phyloP scores from a whole-genome alignment of 23 tunicate species.

The Ascidia mentula region DNA sequence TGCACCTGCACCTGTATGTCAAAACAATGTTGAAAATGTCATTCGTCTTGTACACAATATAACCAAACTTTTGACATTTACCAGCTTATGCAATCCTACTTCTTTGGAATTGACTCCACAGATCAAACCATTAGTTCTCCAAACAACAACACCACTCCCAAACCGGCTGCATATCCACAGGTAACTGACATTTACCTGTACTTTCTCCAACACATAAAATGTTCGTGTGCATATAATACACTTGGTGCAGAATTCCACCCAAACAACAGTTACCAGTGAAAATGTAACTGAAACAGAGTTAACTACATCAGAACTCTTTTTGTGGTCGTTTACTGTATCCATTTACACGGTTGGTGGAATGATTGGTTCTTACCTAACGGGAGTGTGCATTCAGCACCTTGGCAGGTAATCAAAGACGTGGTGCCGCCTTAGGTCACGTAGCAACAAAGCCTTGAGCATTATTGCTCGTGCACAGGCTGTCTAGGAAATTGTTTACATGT shows the following conservation, averaged over 20 bases:
- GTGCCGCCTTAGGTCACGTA: too few relatives aligned
- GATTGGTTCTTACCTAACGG: constrained; percentile 75
- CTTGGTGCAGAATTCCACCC: neutral
- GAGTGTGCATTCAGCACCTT: constrained; percentile 33
- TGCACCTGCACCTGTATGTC: constrained; percentile 74
- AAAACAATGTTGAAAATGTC: neutral
- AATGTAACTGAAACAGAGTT: neutral
- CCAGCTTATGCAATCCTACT: neutral
- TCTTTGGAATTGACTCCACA: neutral
- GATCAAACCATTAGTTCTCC: too few relatives aligned
- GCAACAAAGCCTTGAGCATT: too few relatives aligned
- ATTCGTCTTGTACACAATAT: too few relatives aligned
- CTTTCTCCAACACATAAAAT: neutral
- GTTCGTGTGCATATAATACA: neutral
- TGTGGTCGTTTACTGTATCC: constrained; percentile 93
- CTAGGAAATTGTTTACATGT: too few relatives aligned
- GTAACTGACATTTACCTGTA: too few relatives aligned
- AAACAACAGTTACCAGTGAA: neutral
- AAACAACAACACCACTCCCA: neutral
- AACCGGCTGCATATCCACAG: neutral
- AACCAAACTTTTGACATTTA: too few relatives aligned
- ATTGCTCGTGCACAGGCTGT: too few relatives aligned
- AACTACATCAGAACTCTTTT: constrained; percentile 32
- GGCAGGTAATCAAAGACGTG: constrained; percentile 70
- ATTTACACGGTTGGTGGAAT: constrained; percentile 95